Conservation (phyloP, 2,888 invertebrate species). For the Rhaphigaster nebulosa region DNA sequence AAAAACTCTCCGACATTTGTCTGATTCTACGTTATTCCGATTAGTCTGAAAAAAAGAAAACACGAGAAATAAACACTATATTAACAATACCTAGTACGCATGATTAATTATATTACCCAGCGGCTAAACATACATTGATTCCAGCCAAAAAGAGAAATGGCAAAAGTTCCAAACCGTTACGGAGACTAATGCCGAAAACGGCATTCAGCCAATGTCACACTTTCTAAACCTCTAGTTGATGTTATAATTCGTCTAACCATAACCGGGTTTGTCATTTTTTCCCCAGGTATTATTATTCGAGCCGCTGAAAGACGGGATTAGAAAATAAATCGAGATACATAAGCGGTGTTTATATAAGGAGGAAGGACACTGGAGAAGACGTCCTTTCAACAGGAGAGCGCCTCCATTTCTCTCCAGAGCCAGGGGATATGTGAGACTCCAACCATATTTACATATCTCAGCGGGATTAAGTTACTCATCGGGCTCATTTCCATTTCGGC, state of each 20-base stretch:
- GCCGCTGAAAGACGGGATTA: constrained; percentile 27
- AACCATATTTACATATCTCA: constrained; percentile 52
- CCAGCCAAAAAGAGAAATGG: background rate
- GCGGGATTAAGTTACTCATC: constrained; percentile 54
- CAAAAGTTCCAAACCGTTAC: background rate
- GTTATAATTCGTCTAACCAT: constrained; percentile 10
- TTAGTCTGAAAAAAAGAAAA: background rate
- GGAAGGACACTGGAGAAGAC: constrained; percentile 31
- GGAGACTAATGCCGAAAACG: constrained; percentile 10
- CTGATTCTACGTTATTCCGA: background rate
- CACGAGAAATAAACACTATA: background rate
- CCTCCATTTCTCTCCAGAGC: constrained; percentile 16
- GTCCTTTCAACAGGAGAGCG: constrained; percentile 3
- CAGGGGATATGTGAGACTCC: constrained; percentile 14
- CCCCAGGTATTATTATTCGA: constrained; percentile 1
- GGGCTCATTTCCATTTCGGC: constrained; percentile 51
- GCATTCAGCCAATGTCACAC: constrained; percentile 18
- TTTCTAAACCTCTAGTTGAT: background rate
- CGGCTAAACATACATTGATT: background rate
- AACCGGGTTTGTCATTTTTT: constrained; percentile 24
- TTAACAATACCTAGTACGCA: background rate
- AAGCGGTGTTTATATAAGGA: constrained; percentile 37
- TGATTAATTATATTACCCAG: background rate
- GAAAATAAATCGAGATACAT: constrained; percentile 12
- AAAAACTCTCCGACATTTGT: constrained; percentile 4